Evolutionary conservation across 2,113 vertebrate genomes (phyloP), one percentile per base, ranked within the genome.

Genomic region (Setophaga coronata): DNA sequence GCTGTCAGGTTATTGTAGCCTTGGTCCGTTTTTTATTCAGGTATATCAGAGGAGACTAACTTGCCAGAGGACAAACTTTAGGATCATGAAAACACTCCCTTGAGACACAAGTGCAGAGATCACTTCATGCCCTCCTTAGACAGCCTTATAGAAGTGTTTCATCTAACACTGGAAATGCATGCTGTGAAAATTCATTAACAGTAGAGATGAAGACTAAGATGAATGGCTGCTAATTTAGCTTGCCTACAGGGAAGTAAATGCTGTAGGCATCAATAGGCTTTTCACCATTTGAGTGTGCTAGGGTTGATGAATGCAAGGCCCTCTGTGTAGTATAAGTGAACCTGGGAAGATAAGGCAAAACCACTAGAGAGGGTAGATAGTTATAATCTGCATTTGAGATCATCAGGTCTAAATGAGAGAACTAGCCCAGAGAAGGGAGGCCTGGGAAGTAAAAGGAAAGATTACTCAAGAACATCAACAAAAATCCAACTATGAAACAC

Each of bases 181-280:
- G 57, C 73, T 93, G 62, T 82, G 85, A 82, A 90, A 92, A 91
- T 95, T 95, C 72, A 91, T 91, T 91, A 93, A 76, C 13, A 57
- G 50, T 24, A 60, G 21, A 79, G 36, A 29, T 29, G 18, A 43
- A 88, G 53, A 72, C 40, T 67, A 87, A 71, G 85, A 91, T 23
- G 38, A 84, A 95, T 70, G 34, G 56, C 73, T 85, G 53, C 51
- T 82, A 84, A 85, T 90, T 89, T 72, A 67, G 43, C 84, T 85
- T 91, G 69, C 18, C 45, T 53, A 29, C 18, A 79, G 19, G 48
- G 53, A 95, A 87, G 38, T 71, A 71, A 74, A 53, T 72, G 33
- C 50, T 26, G 9, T 17, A 76, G 19, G 57, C 62, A 80, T 72
- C 82, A 90, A 25, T 6, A 20, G 61, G 24, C 36, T 85, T 82